Evolutionary conservation across 2,797 vertebrate species (phyloP).

Genomic region (Poeciliopsis infans): DNA sequence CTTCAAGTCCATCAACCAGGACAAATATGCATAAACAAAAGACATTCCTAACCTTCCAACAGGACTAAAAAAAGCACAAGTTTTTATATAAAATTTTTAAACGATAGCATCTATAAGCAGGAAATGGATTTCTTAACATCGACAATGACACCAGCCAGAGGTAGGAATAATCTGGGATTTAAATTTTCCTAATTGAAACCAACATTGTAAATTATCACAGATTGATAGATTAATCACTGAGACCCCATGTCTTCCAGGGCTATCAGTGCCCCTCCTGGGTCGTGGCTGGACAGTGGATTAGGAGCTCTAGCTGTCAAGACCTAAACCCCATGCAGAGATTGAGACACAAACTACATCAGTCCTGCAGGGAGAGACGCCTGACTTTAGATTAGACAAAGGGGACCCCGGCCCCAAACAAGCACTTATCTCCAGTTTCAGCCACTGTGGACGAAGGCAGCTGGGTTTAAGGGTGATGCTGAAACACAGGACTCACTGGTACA

Average conservation of each 20-base stretch:
- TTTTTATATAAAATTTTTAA: neutral
- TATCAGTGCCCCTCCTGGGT: conserved; percentile 78
- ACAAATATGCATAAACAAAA: neutral
- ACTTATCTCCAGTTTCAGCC: conserved; percentile 49
- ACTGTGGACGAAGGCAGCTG: conserved; percentile 18
- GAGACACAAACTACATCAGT: conserved; percentile 63
- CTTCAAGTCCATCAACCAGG: conserved; percentile 3
- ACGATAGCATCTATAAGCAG: neutral
- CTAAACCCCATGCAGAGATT: conserved; percentile 68
- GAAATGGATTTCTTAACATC: neutral
- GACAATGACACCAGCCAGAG: neutral
- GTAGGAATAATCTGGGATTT: neutral
- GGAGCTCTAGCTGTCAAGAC: conserved; percentile 55
- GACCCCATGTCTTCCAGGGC: conserved; percentile 55
- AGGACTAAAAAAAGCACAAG: neutral
- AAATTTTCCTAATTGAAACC: conserved; percentile 34
- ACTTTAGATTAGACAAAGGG: conserved; percentile 69
- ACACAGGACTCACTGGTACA: neutral
- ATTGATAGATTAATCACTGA: conserved; percentile 62
- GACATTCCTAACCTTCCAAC: neutral
- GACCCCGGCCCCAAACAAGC: conserved; percentile 34
- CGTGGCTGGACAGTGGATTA: conserved; percentile 75
- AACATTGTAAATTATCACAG: conserved; percentile 51
- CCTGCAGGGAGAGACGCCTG: conserved; percentile 64
- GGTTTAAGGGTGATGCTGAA: conserved; percentile 26